A percentile compares a stretch with the other conserved stretches of the same genome.
These are phyloP conservation scores for Pseudococcus jackbeardsleyi DNA, from an alignment of 2,888 invertebrate species.

Conservation along the genomic window DNA sequence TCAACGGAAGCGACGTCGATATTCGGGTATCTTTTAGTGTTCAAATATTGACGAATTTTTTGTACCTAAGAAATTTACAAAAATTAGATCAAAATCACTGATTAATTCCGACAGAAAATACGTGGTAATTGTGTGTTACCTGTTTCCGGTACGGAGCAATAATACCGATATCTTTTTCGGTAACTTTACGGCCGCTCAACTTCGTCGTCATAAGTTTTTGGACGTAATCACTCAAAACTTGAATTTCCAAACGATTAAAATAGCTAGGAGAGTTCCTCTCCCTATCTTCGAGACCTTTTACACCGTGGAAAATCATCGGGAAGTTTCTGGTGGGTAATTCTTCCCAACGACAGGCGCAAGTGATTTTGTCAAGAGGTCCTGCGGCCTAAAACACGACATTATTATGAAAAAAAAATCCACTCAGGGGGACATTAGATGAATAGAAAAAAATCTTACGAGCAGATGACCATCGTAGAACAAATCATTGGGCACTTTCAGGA, in stretches of 20 bases:
- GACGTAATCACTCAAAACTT: slow-evolving; percentile 75
- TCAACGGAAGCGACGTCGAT: slow-evolving; percentile 87
- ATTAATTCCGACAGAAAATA: background rate
- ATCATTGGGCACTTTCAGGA: slow-evolving; percentile 77
- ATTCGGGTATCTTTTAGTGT: slow-evolving; percentile 69
- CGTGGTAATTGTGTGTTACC: slow-evolving; percentile 67
- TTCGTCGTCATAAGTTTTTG: slow-evolving; percentile 71
- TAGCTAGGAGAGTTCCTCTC: slow-evolving; percentile 73
- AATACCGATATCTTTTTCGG: slow-evolving; percentile 74
- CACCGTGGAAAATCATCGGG: slow-evolving; percentile 76
- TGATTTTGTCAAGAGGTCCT: background rate
- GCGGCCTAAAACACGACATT: background rate
- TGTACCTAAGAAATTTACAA: slow-evolving; percentile 27
- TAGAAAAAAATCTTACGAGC: slow-evolving; percentile 69
- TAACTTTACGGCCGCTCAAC: slow-evolving; percentile 68
- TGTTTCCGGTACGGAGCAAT: slow-evolving; percentile 75
- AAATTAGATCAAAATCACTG: background rate
- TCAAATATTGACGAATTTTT: slow-evolving; percentile 48
- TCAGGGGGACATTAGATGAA: no score
- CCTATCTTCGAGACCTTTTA: slow-evolving; percentile 73
- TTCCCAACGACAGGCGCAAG: slow-evolving; percentile 38
- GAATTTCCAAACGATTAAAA: slow-evolving; percentile 75
- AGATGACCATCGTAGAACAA: slow-evolving; percentile 81
- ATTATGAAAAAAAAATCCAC: no score
- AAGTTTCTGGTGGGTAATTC: slow-evolving; percentile 71